Percentiles rank a stretch among this genome's conserved stretches.
Evolutionary conservation across 2,888 invertebrate species (phyloP).

Genomic region (Xanthia togata): DNA sequence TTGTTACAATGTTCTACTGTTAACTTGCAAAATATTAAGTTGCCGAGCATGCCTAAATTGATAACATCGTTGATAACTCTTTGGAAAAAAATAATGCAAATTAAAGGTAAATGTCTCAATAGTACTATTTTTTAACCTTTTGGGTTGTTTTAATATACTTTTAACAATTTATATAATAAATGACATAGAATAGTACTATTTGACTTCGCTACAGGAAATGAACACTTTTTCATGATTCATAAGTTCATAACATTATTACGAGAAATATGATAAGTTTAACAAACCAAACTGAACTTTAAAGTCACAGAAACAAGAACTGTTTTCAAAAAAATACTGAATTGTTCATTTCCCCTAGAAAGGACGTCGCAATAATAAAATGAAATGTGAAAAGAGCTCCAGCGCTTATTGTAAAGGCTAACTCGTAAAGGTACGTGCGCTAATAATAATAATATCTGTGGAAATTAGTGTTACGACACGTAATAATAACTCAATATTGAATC

Average conservation of each 20-base stretch:
- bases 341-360: conserved; percentile 53
- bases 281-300: neutral
- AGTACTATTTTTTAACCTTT: conserved; percentile 51
- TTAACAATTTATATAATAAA: neutral
- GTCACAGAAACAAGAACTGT: fast-evolving
- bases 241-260: neutral
- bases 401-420: conserved; percentile 57
- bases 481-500: conserved; percentile 63
- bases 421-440: conserved; percentile 65
- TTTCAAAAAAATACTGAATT: neutral
- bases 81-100: conserved; percentile 54
- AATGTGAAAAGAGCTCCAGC: conserved; percentile 63
- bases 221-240: conserved; percentile 27
- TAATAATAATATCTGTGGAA: conserved; percentile 63
- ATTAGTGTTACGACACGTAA: conserved; percentile 68
- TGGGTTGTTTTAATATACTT: neutral
- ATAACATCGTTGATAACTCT: conserved; percentile 39
- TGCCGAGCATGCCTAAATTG: conserved; percentile 63
- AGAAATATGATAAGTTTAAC: neutral
- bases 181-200: conserved; percentile 58
- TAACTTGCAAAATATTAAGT: conserved; percentile 49
- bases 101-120: conserved; percentile 40
- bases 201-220: conserved; percentile 51
- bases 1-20: conserved; percentile 41
- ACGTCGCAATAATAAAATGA: conserved; percentile 57